phyloP scores from a whole-genome alignment of 2,797 vertebrate genomes.

The Hirundo rustica region DNA sequence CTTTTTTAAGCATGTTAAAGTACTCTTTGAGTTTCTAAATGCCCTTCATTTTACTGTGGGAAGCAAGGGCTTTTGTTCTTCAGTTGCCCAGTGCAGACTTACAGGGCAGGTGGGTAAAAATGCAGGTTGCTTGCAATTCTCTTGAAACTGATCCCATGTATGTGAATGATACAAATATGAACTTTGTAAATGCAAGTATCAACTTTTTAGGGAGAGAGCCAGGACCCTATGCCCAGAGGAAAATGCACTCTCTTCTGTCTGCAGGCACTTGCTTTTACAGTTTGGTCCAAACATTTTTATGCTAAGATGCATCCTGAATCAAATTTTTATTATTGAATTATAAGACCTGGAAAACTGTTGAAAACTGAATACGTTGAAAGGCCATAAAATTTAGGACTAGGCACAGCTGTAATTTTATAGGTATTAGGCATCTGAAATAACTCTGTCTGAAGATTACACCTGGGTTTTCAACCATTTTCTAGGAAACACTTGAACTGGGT shows the following conservation, averaged over 20 bases:
- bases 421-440: constrained; percentile 74
- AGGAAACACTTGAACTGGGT: constrained; percentile 74
- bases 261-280: background rate
- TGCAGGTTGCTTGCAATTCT: background rate
- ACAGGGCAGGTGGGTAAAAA: background rate
- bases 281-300: constrained; percentile 28
- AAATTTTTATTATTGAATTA: constrained; percentile 53
- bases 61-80: background rate
- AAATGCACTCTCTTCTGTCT: background rate
- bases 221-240: background rate
- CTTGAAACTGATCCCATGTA: background rate
- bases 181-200: background rate
- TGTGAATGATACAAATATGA: background rate
- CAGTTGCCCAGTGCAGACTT: background rate
- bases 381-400: constrained; percentile 66
- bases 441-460: constrained; percentile 71
- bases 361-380: constrained; percentile 56
- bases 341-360: constrained; percentile 64
- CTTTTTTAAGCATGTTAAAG: background rate
- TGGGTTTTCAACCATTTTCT: constrained; percentile 72
- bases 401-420: constrained; percentile 70
- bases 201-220: background rate
- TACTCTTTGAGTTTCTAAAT: background rate
- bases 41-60: background rate
- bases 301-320: constrained; percentile 40